Evolutionary conservation across 2,797 vertebrate species (phyloP), one percentile per base, ranked within the genome.

Genomic region (Glossophaga mutica): DNA sequence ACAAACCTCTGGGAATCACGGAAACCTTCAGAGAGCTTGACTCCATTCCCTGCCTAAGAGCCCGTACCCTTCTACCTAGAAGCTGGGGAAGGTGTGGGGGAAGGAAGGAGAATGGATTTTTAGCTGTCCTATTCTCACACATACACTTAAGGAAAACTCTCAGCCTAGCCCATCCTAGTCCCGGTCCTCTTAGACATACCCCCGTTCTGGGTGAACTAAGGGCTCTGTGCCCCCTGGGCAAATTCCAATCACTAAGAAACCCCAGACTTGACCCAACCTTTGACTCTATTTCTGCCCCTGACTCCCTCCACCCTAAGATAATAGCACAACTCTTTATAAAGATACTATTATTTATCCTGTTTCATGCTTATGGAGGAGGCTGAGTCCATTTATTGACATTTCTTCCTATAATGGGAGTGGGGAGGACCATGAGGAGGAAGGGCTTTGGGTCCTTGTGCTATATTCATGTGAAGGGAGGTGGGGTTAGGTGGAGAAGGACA

Each of bases 191-290:
- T 93, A 92, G 90, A 73, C 67, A 15, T 50, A 65, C 52, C 19
- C 77, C 73, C 16, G 78, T 87, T 70, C 94, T 88, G 77, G 87
- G 81, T 96, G 34, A 93, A 48, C 46, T 57, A 19, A 21, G 71
- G 67, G 59, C 84, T 87, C 50, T 88, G 71, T 90, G 82, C 83
- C 87, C 59, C 71, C 84, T 65, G 42, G 82, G 88, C 78, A 70
- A 84, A 82, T 96, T 91, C 87, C 94, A 97, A 94, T 97, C 97
- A 97, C 97, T 92, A 48, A 90, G 97, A 97, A 96, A 98, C 96
- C 91, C 74, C 87, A 96, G 57, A 79, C 78, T 82, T 94, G 82
- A 79, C 79, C 59, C 37, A 76, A 39, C 79, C 86, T 87, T 39
- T 82, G 59, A 71, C 57, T 84, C 34, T 70, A 8, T 76, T 57